Percentiles rank a stretch among this genome's conserved stretches.
These are phyloP conservation scores for Drosophila albomicans DNA, from an alignment of 1,140 invertebrate genomes.

Conservation along the genomic window DNA sequence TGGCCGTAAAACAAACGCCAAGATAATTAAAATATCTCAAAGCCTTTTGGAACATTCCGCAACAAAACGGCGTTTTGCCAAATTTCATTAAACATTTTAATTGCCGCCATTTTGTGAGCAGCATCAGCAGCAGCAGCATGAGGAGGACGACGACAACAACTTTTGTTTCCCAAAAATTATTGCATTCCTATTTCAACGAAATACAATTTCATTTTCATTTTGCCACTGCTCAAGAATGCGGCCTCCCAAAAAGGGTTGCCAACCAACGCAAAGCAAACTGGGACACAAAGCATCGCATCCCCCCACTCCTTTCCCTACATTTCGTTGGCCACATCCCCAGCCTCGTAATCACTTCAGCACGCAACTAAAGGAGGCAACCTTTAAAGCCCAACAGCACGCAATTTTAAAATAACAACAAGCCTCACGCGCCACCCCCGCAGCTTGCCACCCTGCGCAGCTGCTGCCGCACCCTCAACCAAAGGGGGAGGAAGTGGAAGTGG, in stretches of 20 bases:
- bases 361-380: slow-evolving; percentile 41
- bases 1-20: slow-evolving; percentile 70
- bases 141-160: slow-evolving; percentile 14
- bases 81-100: slow-evolving; percentile 84
- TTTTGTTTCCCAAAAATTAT: slow-evolving; percentile 66
- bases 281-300: not conserved
- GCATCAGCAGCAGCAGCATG: not conserved
- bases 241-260: slow-evolving; percentile 34
- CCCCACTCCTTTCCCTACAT: not conserved
- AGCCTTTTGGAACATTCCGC: slow-evolving; percentile 51
- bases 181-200: slow-evolving; percentile 74
- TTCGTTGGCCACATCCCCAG: not conserved
- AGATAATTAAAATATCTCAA: slow-evolving; percentile 81
- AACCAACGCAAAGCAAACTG: not conserved
- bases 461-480: slow-evolving; percentile 27
- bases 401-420: slow-evolving; percentile 79
- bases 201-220: slow-evolving; percentile 68
- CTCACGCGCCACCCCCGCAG: slow-evolving; percentile 52
- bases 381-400: slow-evolving; percentile 53
- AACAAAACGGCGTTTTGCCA: slow-evolving; percentile 53
- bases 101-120: slow-evolving; percentile 69
- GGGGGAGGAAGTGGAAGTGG: too few species aligned
- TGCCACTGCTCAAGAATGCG: slow-evolving; percentile 29
- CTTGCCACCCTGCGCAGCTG: not conserved
- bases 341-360: slow-evolving; percentile 68